phyloP scores from a whole-genome alignment of 2,113 vertebrate genomes.

The Proteles cristata region DNA sequence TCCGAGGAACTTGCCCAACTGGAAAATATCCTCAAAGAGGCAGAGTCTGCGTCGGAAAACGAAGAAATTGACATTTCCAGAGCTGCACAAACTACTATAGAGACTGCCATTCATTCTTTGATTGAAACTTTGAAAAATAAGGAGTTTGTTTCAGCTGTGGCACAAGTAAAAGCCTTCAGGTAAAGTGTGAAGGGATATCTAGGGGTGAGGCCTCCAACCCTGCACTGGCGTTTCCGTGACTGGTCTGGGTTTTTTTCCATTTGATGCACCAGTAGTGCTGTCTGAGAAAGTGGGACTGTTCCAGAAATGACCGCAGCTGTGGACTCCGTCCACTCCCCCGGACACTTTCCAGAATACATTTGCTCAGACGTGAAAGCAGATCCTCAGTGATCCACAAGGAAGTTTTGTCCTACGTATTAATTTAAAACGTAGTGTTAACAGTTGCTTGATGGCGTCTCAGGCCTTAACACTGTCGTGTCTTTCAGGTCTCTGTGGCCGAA shows the following conservation, averaged over 20 bases:
- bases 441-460: background rate
- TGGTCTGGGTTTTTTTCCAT: background rate
- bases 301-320: background rate
- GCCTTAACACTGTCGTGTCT: constrained; percentile 55
- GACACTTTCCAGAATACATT: background rate
- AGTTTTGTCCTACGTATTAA: background rate
- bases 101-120: constrained; percentile 96
- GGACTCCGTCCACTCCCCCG: background rate
- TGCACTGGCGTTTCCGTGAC: background rate
- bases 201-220: background rate
- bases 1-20: constrained; percentile 95
- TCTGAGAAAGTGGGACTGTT: background rate
- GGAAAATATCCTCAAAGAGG: constrained; percentile 95
- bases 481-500: constrained; percentile 95
- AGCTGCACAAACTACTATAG: constrained; percentile 92
- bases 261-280: background rate
- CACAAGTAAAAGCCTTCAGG: constrained; percentile 97
- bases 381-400: background rate
- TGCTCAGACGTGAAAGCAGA: background rate
- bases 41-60: constrained; percentile 88
- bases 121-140: constrained; percentile 94
- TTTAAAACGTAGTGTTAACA: background rate
- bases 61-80: constrained; percentile 92
- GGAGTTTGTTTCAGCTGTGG: constrained; percentile 93
- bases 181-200: constrained; percentile 73